Evolutionary conservation across 92 coral and sea anemone species (phyloP), one percentile per base, ranked within the genome.

Genomic region (Porites cylindrica): DNA sequence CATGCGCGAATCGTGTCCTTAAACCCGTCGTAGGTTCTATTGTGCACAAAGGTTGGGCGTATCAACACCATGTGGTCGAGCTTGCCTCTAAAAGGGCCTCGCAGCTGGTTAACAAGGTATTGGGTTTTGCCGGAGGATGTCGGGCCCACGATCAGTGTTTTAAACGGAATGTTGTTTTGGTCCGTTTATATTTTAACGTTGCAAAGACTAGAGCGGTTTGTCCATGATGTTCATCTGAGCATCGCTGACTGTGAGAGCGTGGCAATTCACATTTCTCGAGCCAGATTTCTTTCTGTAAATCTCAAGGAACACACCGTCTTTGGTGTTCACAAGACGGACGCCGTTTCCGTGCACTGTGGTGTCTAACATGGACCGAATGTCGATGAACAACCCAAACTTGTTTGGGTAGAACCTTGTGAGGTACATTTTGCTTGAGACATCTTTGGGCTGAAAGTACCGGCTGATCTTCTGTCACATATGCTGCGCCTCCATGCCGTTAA

Each of bases 61-160:
- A 82, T 12, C 10, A 82, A 26, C 43, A 82, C 86, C 19, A 70
- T 56, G 47, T 24, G 29, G 52, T 82, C 52, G 19, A 70, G 71
- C 53, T 4, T 51, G n/a, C 63, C 76, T 6, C 79, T 9, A 19
- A 82, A 69, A 0, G 86, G 86, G 50, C 78, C 86, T 3, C 43
- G 76, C 10, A 82, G 19, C 63, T 50, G 56, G 13, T 70, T 18
- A 1, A 82, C 77, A 0, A 82, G 47, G 17, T 43, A 70, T 52
- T 52, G 66, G 7, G 77, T 50, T 54, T 82, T 70, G 10, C 86
- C 78, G 0, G 77, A 70, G 13, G 62, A 62, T 1, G 77, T 82
- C 3, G 86, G 86, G 3, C 86, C 70, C 16, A 82, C 67, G n/a
- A 82, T 82, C 60, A 82, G 61, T 4, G 86, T 64, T 12, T 81